Conservation (phyloP, 2,113 vertebrate species). For the Perca flavescens region DNA sequence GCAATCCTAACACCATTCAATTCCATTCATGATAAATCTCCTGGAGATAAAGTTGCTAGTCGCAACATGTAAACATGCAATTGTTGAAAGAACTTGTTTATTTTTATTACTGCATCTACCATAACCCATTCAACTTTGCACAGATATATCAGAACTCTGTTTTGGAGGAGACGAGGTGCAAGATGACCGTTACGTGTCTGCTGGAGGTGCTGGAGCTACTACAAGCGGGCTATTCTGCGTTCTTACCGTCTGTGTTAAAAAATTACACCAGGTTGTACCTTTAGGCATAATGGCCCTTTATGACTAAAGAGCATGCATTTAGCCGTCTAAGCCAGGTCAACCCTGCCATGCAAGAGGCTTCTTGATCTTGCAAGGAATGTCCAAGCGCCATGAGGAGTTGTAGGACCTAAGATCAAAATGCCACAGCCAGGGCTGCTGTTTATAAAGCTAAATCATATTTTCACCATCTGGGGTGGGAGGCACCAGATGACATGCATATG, state of each 20-base stretch:
- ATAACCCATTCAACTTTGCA: neutral
- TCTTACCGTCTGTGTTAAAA: neutral
- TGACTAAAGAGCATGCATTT: constrained; percentile 61
- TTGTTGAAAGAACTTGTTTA: neutral
- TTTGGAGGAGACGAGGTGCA: neutral
- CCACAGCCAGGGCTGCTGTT: constrained; percentile 30
- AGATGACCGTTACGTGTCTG: neutral
- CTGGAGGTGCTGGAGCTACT: neutral
- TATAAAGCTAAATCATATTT: constrained; percentile 48
- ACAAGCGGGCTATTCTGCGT: neutral
- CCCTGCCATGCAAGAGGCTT: constrained; percentile 72
- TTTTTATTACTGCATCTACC: neutral
- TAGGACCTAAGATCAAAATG: constrained; percentile 43
- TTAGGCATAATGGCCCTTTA: constrained; percentile 30
- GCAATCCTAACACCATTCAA: neutral
- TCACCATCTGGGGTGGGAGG: constrained; percentile 64
- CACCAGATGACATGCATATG: constrained; percentile 77
- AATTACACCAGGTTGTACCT: constrained; percentile 24
- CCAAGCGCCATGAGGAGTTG: constrained; percentile 42
- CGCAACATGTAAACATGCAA: neutral
- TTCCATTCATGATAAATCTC: constrained; percentile 5
- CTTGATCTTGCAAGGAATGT: constrained; percentile 52
- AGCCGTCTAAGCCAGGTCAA: constrained; percentile 42
- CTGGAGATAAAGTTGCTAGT: neutral
- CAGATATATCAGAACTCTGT: neutral